These are phyloP conservation scores for Axea sp. DNA, from an alignment of 2,888 invertebrate species.

Conservation along the genomic window DNA sequence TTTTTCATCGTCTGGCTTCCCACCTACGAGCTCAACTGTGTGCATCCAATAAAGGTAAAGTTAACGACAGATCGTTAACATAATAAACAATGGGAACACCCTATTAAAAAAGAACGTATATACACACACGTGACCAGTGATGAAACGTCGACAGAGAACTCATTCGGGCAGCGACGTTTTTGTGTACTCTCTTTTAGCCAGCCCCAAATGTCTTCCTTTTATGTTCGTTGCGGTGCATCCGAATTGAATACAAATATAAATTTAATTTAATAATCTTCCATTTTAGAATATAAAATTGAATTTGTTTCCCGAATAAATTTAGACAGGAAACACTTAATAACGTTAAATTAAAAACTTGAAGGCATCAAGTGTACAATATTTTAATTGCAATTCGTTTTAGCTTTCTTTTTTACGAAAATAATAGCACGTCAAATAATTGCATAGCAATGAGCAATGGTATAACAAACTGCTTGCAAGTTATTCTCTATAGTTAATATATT, in stretches of 20 bases:
- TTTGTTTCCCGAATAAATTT: background rate
- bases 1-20: slow-evolving; percentile 58
- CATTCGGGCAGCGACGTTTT: slow-evolving; percentile 17
- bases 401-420: too few species aligned
- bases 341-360: too few species aligned
- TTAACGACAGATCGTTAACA: slow-evolving; percentile 76
- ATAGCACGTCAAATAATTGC: too few species aligned
- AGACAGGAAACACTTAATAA: too few species aligned
- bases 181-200: slow-evolving; percentile 16
- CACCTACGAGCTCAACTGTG: slow-evolving; percentile 65
- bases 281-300: background rate
- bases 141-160: slow-evolving; percentile 63
- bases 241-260: slow-evolving; percentile 19
- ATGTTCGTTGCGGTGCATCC: slow-evolving; percentile 6
- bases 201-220: slow-evolving; percentile 31
- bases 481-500: background rate
- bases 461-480: too few species aligned
- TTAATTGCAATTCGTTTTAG: too few species aligned
- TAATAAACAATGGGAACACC: slow-evolving; percentile 74
- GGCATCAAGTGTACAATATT: too few species aligned
- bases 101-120: slow-evolving; percentile 66
- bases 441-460: too few species aligned
- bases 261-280: slow-evolving; percentile 15
- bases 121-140: slow-evolving; percentile 62
- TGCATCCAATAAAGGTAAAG: slow-evolving; percentile 75